These are phyloP conservation scores for Scopus umbretta DNA, from an alignment of 2,113 vertebrate species.

Conservation along the genomic window DNA sequence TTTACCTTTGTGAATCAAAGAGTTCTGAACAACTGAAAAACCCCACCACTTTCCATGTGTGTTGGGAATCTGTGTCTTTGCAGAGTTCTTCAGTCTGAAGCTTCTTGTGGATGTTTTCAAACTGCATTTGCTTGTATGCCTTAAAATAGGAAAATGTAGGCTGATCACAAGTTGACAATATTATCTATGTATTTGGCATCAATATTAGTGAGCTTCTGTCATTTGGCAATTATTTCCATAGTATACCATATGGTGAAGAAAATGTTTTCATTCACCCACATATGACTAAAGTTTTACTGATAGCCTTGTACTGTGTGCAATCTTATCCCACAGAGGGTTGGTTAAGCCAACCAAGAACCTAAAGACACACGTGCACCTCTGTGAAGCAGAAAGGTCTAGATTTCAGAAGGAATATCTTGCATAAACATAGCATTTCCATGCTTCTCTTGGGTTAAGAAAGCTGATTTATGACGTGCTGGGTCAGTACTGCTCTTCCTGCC, in stretches of 20 bases:
- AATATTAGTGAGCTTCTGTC: conserved; percentile 62
- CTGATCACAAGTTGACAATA: conserved; percentile 35
- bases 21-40: not conserved
- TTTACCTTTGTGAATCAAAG: not conserved
- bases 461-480: not conserved
- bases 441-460: not conserved
- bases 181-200: conserved; percentile 59
- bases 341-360: not conserved
- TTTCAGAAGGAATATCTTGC: not conserved
- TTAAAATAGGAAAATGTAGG: conserved; percentile 31
- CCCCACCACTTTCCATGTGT: fast-evolving
- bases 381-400: not conserved
- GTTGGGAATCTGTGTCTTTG: not conserved
- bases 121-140: not conserved
- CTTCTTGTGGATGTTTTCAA: conserved; percentile 52
- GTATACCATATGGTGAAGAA: conserved; percentile 61
- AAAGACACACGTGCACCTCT: fast-evolving
- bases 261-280: conserved; percentile 70
- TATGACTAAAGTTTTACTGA: conserved; percentile 30
- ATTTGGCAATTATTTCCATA: conserved; percentile 63
- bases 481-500: not conserved
- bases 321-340: not conserved
- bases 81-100: not conserved
- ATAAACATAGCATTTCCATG: fast-evolving
- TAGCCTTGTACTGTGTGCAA: not conserved